Conservation (phyloP, 2,888 invertebrate genomes). For the Ypsolopha sequella region DNA sequence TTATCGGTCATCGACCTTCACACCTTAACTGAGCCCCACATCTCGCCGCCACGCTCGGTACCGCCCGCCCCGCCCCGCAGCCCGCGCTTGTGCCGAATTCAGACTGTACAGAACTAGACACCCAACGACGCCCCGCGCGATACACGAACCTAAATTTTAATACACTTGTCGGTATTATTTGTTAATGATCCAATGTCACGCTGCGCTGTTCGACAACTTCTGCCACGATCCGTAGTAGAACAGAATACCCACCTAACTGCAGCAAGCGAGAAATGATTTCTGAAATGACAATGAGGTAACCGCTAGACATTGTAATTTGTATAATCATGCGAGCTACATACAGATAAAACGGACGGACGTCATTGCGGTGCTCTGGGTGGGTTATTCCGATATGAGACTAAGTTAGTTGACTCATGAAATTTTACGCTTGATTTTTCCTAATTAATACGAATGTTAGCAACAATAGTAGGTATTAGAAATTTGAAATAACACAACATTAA, state of each 20-base stretch:
- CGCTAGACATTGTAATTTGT: neutral
- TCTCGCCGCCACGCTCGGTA: conserved; percentile 27
- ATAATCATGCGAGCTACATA: neutral
- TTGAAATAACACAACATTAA: too few species aligned
- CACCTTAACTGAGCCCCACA: conserved; percentile 65
- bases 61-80: conserved; percentile 20
- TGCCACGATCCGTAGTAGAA: neutral
- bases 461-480: too few species aligned
- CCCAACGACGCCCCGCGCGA: neutral
- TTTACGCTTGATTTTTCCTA: too few species aligned
- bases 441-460: too few species aligned
- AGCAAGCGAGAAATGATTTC: neutral
- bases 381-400: neutral
- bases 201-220: neutral
- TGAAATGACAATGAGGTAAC: neutral
- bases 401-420: neutral
- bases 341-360: neutral
- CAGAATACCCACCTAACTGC: neutral
- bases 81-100: conserved; percentile 23
- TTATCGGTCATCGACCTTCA: conserved; percentile 68
- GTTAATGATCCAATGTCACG: neutral
- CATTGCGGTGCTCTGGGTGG: neutral
- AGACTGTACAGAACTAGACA: neutral
- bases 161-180: neutral
- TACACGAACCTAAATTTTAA: neutral